Conservation (phyloP, 2,797 vertebrate species). For the Steatocranus sp. region DNA sequence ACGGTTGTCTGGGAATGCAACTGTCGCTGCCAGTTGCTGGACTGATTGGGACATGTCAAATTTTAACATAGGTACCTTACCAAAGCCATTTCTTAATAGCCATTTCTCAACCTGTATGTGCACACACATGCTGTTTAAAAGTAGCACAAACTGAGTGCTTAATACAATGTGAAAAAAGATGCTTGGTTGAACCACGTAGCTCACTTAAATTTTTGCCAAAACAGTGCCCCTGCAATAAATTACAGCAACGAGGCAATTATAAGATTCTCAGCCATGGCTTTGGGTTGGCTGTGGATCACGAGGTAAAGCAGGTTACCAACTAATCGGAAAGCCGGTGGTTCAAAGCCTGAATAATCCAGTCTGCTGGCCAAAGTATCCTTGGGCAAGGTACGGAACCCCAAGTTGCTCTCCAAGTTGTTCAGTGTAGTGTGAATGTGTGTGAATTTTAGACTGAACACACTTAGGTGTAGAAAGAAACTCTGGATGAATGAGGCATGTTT, state of each 20-base stretch:
- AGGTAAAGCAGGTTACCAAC: not conserved
- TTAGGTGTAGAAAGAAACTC: not conserved
- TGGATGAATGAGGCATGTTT: not conserved
- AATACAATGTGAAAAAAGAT: not conserved
- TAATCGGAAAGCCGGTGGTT: not conserved
- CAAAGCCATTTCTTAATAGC: not conserved
- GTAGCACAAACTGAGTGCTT: not conserved
- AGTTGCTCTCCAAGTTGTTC: not conserved
- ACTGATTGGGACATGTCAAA: not conserved
- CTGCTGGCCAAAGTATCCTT: not conserved
- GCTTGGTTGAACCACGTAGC: not conserved
- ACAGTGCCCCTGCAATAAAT: not conserved
- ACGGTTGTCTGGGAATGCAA: not conserved
- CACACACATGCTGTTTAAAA: not conserved
- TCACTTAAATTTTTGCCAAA: not conserved
- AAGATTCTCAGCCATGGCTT: not conserved
- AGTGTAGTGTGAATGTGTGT: not conserved
- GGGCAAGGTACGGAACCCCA: not conserved
- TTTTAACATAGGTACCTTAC: not conserved
- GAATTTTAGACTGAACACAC: not conserved
- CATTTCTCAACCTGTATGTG: not conserved
- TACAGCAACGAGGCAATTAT: not conserved
- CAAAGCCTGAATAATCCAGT: not conserved
- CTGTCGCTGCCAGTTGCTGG: not conserved
- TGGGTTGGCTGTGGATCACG: not conserved